These are phyloP conservation scores for Idris sp. DNA, from an alignment of 1,140 invertebrate species.

Conservation along the genomic window DNA sequence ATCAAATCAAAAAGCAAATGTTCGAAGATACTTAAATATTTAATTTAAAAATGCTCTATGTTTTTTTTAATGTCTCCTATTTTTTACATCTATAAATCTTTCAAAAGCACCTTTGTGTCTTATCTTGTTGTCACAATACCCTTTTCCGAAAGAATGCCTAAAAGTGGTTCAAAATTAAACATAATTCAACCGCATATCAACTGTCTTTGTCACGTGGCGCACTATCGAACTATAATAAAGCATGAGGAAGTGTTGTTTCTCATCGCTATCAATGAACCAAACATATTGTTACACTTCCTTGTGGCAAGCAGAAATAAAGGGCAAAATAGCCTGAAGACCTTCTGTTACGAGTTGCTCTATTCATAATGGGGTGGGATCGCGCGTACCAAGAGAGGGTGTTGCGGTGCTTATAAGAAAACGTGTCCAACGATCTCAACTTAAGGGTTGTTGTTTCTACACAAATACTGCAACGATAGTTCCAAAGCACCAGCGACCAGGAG, in stretches of 20 bases:
- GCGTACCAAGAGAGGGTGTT: too few relatives aligned
- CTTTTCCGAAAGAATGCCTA: background rate
- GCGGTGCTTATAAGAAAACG: constrained; percentile 34
- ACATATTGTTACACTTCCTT: constrained; percentile 38
- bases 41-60: too few relatives aligned
- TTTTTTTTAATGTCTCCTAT: too few relatives aligned
- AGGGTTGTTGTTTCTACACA: constrained; percentile 39
- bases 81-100: constrained; percentile 4
- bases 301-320: constrained; percentile 41
- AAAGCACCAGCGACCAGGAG: constrained; percentile 35
- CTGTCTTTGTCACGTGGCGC: constrained; percentile 30
- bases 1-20: too few relatives aligned
- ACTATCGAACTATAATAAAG: constrained; percentile 29
- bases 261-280: constrained; percentile 36
- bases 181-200: constrained; percentile 24
- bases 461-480: constrained; percentile 26
- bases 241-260: constrained; percentile 23
- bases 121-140: constrained; percentile 12
- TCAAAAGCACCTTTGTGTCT: background rate
- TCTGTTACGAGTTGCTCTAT: constrained; percentile 30
- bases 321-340: constrained; percentile 33
- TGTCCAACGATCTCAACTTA: constrained; percentile 39
- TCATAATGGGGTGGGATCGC: constrained; percentile 41
- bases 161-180: constrained; percentile 11
- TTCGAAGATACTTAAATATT: too few relatives aligned